Evolutionary conservation across 2,888 invertebrate species (phyloP).

Genomic region (Pseudanteris insignis): DNA sequence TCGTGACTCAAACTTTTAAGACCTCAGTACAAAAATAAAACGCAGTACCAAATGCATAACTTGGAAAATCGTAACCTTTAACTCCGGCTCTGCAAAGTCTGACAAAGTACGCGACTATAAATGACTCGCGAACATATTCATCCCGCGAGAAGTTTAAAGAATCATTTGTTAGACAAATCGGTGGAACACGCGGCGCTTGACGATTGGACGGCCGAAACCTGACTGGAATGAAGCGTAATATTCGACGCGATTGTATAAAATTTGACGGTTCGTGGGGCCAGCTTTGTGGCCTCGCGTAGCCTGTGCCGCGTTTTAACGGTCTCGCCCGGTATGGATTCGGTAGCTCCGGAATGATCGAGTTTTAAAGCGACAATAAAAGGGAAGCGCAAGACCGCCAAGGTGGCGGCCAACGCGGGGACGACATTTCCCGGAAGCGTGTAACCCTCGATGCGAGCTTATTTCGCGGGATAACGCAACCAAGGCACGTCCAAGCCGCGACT

Average conservation of each 20-base stretch:
- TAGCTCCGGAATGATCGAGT: slow-evolving; percentile 56
- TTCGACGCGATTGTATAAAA: slow-evolving; percentile 36
- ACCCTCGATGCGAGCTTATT: slow-evolving; percentile 56
- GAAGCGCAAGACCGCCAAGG: slow-evolving; percentile 54
- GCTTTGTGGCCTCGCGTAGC: slow-evolving; percentile 26
- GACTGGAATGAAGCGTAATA: slow-evolving; percentile 54
- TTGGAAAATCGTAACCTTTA: too few species aligned
- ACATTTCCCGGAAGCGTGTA: slow-evolving; percentile 64
- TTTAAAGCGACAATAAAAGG: slow-evolving; percentile 65
- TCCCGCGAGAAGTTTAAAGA: slow-evolving; percentile 44
- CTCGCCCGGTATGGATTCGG: slow-evolving; percentile 47
- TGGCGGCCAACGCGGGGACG: slow-evolving; percentile 49
- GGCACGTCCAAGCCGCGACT: slow-evolving; percentile 59
- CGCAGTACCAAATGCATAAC: too few species aligned
- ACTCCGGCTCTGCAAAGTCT: too few species aligned
- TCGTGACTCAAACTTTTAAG: too few species aligned
- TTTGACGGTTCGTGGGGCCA: slow-evolving; percentile 23
- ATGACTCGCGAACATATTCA: slow-evolving; percentile 28
- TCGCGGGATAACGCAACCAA: slow-evolving; percentile 60
- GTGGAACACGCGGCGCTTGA: slow-evolving; percentile 51
- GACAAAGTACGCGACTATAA: slow-evolving; percentile 13
- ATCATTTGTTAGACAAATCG: slow-evolving; percentile 56
- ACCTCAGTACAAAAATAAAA: too few species aligned
- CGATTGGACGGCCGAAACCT: slow-evolving; percentile 47
- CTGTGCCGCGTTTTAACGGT: slow-evolving; percentile 43